Base-by-base conservation (phyloP, 2,113 vertebrate species). In the Drymodes brunneopygia region DNA sequence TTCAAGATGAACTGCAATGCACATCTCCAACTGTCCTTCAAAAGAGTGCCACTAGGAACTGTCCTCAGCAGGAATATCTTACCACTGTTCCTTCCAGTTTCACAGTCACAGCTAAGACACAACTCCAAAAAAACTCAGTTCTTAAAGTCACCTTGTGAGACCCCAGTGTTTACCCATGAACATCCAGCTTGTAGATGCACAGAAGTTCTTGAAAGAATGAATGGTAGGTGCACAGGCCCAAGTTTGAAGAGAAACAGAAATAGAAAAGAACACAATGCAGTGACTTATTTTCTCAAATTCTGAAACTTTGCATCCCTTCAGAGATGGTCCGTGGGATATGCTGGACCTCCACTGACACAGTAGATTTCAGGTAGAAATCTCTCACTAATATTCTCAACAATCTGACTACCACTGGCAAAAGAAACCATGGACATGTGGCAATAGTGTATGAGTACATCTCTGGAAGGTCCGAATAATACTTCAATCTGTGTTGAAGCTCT, bases 181-280 rank as follows among this genome's bases (percentile, higher is more conserved):
- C 36, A 61, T 31, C 28, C 0, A 0, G 15, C 18, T 56, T 48
- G 33, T 15, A 13, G 50, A 86, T 45, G n/a, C 8, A 69, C 11
- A 40, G 29, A 93, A 91, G n/a, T 24, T n/a, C 31, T 42, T 38
- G 33, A 70, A 77, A 54, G n/a, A 81, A 66, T 36, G 12, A 80
- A 69, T 19, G 5, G 44, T 15, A 36, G 13, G 15, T 1, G 1
- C 40, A 73, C 3, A 71, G 16, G 17, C 6, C 11, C 25, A 36
- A 64, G 27, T 33, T 42, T 60, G 53, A 85, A 87, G 47, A 71
- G 33, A 79, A 81, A 74, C 4, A 53, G 38, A 48, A 78, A 44
- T 0, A 69, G 36, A 75, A 21, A 58, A 48, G 4, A 69, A 23
- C 18, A 44, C 3, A 3, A 33, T 31, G 18, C 17, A 78, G 42